Conservation (phyloP, 1,140 invertebrate species). For the Lepidurus apus region DNA sequence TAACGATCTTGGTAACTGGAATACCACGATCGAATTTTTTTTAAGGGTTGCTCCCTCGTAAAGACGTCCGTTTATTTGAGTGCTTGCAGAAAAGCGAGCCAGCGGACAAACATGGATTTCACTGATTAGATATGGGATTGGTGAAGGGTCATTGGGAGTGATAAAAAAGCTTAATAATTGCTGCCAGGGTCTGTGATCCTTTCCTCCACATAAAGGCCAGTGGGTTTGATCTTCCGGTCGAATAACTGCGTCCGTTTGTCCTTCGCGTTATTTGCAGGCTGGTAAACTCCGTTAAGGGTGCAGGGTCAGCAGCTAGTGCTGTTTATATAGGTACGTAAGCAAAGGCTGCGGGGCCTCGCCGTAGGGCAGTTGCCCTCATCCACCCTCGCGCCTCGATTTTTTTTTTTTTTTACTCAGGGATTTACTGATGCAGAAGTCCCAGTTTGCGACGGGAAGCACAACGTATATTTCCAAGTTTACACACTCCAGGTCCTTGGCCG, state of each 20-base stretch:
- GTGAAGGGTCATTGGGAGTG: neutral
- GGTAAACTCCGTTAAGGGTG: neutral
- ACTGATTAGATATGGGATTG: neutral
- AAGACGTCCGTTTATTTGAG: neutral
- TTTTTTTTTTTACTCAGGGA: neutral
- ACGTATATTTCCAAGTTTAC: neutral
- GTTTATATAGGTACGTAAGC: neutral
- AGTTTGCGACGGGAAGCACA: neutral
- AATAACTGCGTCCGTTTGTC: neutral
- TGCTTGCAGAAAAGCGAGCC: neutral
- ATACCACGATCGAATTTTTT: neutral
- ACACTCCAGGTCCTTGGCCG: neutral
- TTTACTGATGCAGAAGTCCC: neutral
- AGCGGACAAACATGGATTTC: neutral
- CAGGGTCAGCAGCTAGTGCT: constrained; percentile 9
- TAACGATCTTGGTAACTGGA: neutral
- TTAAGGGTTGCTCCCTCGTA: neutral
- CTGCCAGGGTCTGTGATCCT: neutral
- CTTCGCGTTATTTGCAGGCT: neutral
- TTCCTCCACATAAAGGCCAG: neutral
- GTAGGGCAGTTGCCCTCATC: neutral
- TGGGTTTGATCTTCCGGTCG: neutral
- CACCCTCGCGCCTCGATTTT: neutral
- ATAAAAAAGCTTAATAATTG: neutral
- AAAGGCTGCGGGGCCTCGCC: neutral